Base-by-base conservation (phyloP, 53 echinoderm and acorn worm species). In the Astropecten irregularis region DNA sequence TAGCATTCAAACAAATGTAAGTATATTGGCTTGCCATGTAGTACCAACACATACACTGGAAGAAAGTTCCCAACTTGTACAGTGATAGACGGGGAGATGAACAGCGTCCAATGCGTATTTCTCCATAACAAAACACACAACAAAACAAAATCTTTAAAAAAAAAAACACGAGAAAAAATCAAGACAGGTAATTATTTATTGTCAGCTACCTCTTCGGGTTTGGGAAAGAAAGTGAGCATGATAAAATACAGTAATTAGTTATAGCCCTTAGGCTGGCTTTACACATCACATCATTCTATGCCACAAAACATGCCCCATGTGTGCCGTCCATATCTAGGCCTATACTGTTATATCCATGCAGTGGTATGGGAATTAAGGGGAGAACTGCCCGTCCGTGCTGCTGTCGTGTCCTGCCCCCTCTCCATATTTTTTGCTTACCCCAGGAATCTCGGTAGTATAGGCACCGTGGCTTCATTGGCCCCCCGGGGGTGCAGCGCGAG, bases 241-340 rank as follows among this genome's bases (percentile, higher is more conserved):
- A 79, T 79, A 79, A 79, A 79, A 62, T 79, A 31, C 61, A 46
- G 48, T 79, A 79, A 79, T 79, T 79, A 79, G 62, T 61, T 62
- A 40, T 31, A 27, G 22, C 47, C 79, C 79, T 28, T 13, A 60
- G 79, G 79, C 79, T 20, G 9, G 47, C 46, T 62, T 61, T 79
- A 30, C 79, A 60, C 27, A 79, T 61, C 79, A 79, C 79, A 79
- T 79, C 79, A 60, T 46, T 61, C 79, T 79, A 9, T 79, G 79
- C 62, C 79, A 30, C 40, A 60, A 79, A 79, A 79, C 79, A 79
- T 51, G 29, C 79, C 79, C 59, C 79, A 9, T 62, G 60, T 76
- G 76, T 42, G 79, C 46, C 31, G 26, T 15, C 47, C 4, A 62
- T 58, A 79, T 61, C 61, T 79, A 79, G 79, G 79, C 79, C 79